Base-by-base conservation (phyloP, 2,888 invertebrate species). In the Lissocephala sabroskyi region DNA sequence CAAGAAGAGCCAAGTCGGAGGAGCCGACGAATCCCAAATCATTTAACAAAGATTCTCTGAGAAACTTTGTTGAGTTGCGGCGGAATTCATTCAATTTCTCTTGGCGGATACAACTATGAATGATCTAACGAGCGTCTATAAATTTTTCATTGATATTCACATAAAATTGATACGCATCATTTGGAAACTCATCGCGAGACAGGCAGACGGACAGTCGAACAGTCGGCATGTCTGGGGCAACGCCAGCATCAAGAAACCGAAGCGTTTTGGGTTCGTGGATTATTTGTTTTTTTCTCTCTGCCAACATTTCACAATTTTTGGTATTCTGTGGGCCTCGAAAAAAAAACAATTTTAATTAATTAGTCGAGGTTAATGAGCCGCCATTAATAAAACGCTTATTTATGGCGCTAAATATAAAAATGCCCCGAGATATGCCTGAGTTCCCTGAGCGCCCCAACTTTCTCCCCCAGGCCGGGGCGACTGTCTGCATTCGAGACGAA, bases 311-410 rank as follows among this genome's bases (percentile, higher is more conserved):
- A n/a, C n/a, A n/a, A n/a, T n/a, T n/a, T n/a, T n/a, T n/a, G n/a
- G n/a, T n/a, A n/a, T n/a, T n/a, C n/a, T n/a, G n/a, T n/a, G n/a
- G n/a, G n/a, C n/a, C n/a, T n/a, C n/a, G n/a, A n/a, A n/a, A n/a
- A n/a, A n/a, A 49, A 59, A 50, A 52, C 46, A 56, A 64, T 71
- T 56, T 53, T 60, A 76, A 73, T 73, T 73, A 73, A 73, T 73
- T 73, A 73, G 68, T 60, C 49, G 59, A 55, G 71, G 73, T 73
- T 73, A 75, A 73, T 68, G 73, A 60, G 60, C 59, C 49, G 66
- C 68, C 54, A 73, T 73, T 65, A 73, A 76, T 76, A 68, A 71
- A 64, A 58, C 48, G 63, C 49, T 67, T 71, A 65, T 71, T 75
- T 71, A 75, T 75, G 68, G 59, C 67, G 67, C 63, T 67, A 65